Evolutionary conservation across 2,888 invertebrate genomes (phyloP), one percentile per base, ranked within the genome.

Genomic region (Drosophila mimica): DNA sequence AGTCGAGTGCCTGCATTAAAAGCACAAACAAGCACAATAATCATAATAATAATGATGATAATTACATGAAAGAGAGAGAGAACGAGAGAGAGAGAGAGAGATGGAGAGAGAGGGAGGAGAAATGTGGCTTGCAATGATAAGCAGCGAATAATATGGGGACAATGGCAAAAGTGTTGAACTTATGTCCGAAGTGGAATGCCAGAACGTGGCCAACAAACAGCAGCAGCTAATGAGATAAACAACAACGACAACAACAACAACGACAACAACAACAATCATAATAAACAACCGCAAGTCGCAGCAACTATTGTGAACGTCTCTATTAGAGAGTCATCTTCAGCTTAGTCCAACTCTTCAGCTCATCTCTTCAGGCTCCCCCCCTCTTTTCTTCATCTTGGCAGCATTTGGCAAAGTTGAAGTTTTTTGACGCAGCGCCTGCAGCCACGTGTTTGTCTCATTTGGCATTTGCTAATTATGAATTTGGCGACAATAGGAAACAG

Each of bases 401-500:
- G 4, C 52, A 33, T 30, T 33, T 31, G 52, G 20, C 31, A 46
- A 57, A 60, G 54, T 64, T 82, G 69, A 79, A 76, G 54, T 57
- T 58, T 38, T 36, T 48, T 76, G 69, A 76, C 83, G 84, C 84
- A 84, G 63, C 58, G 83, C 83, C 81, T 15, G 59, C 8, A 53
- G 83, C 75, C 56, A 53, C 53, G 40, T 73, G 63, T 4, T 46
- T 46, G 46, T 62, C 82, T 76, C 77, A 74, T 79, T 82, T 74
- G 51, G 30, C 40, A 52, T 31, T 54, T 81, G 87, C 85, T 88
- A 85, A 85, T 85, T 85, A 85, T 81, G 87, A 88, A 80, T 86
- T 85, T 72, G 81, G 88, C 66, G 79, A 86, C 83, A 88, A 85
- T 82, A 60, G 79, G 58, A 66, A 76, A 49, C 65, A 53, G 53